Base-by-base conservation (phyloP, 2,888 invertebrate species). In the Timandra comae region DNA sequence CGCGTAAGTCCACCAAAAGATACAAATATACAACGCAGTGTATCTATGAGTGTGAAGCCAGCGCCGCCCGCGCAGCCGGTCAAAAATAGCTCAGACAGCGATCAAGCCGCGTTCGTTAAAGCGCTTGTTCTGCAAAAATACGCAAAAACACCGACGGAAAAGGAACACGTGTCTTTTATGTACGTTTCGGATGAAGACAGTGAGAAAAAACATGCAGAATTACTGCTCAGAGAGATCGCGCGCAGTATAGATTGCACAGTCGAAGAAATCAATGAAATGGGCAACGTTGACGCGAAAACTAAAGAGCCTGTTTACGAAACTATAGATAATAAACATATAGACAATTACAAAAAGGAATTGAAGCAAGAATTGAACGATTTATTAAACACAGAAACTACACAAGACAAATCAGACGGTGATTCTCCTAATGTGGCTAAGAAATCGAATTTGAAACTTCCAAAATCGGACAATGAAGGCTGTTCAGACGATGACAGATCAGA, bases 401-500 rank as follows among this genome's bases (percentile, higher is more conserved):
- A 2, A 3, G 22, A 11, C 5, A 24, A 11, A 24, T 9, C 9
- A 6, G 24, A 24, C 3, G 9, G 46, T 7, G 75, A 74, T 30
- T 73, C 78, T 2, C 72, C 69, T 0, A 57, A 63, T 2, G 52
- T 59, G 8, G 58, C 56, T 3, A 81, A 75, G 35, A 84, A 85
- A 53, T 84, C 84, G 0, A 84, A 80, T 38, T 56, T 85, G 22
- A 85, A 85, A 43, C 71, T 63, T 9, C 85, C 85, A 0, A 74
- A 63, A 32, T 74, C 78, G 0, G 85, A 84, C 21, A 74, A 63
- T 0, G 84, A 85, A 46, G 79, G 70, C 0, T 77, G 78, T 40
- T 84, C 85, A 0, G 84, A 85, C 28, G 85, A 85, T 13, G 85
- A 85, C 30, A 52, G 81, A 30, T 84, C 85, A 0, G 85, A 85